phyloP scores from a whole-genome alignment of 2,113 vertebrate species.

The Elgaria multicarinata region DNA sequence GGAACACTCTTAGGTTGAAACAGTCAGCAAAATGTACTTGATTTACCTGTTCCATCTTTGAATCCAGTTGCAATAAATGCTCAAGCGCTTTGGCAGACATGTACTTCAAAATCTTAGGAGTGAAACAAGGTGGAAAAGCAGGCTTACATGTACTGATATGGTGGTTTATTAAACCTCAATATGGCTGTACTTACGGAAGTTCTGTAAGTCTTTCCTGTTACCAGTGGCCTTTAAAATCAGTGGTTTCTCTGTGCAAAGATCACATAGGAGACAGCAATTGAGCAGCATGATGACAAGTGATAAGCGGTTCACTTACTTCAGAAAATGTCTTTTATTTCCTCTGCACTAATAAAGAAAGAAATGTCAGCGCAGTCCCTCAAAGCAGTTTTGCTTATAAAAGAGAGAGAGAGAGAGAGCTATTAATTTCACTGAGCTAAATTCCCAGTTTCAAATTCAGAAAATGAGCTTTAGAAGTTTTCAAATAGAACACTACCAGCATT shows the following conservation, averaged over 20 bases:
- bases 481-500: not conserved
- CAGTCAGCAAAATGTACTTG: not conserved
- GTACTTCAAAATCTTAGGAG: not conserved
- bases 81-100: not conserved
- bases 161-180: not conserved
- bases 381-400: constrained; percentile 18
- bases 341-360: constrained; percentile 38
- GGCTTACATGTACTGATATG: not conserved
- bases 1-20: not conserved
- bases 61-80: not conserved
- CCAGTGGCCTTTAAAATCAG: constrained; percentile 63
- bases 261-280: constrained; percentile 51
- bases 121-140: not conserved
- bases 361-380: constrained; percentile 20
- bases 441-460: not conserved
- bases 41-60: not conserved
- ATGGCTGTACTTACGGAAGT: not conserved
- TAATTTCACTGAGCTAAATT: not conserved
- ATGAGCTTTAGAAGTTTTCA: not conserved
- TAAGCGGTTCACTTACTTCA: constrained; percentile 35
- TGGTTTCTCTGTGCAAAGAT: constrained; percentile 59
- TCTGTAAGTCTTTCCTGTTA: constrained; percentile 43
- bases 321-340: constrained; percentile 22
- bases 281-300: constrained; percentile 45
- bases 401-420: not conserved